phyloP scores from a whole-genome alignment of 2,888 invertebrate species.

The Parascotia fuliginaria region DNA sequence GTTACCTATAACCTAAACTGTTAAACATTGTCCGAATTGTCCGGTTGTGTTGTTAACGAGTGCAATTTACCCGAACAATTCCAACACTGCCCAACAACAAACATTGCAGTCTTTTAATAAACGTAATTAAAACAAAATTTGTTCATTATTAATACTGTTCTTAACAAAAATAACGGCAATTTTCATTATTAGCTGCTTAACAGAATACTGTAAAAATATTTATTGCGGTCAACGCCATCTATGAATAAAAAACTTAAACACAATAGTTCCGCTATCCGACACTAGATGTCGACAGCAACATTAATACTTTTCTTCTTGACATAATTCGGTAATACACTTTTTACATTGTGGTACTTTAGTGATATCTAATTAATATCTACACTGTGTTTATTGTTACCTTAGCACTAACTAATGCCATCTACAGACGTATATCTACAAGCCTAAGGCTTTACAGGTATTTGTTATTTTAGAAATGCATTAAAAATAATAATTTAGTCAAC shows the following conservation, averaged over 20 bases:
- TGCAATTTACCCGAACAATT: slow-evolving; percentile 25
- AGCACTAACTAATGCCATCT: slow-evolving; percentile 34
- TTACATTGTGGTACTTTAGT: slow-evolving; percentile 22
- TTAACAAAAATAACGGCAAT: slow-evolving; percentile 27
- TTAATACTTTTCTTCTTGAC: slow-evolving; percentile 29
- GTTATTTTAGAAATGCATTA: too few relatives aligned
- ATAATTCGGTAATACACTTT: slow-evolving; percentile 37
- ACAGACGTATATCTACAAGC: slow-evolving; percentile 28
- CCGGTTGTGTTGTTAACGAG: slow-evolving; percentile 33
- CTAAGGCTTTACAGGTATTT: too few relatives aligned
- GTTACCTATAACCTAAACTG: background rate
- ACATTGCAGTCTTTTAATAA: slow-evolving; percentile 32
- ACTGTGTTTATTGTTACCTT: slow-evolving; percentile 28
- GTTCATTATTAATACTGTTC: slow-evolving; percentile 40
- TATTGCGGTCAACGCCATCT: slow-evolving; percentile 32
- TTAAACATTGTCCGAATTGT: slow-evolving; percentile 7
- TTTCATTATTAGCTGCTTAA: slow-evolving; percentile 39
- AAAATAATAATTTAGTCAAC: too few relatives aligned
- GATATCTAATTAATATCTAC: slow-evolving; percentile 23
- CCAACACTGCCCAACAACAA: slow-evolving; percentile 13
- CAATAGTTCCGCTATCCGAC: slow-evolving; percentile 19
- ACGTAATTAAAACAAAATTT: slow-evolving; percentile 32
- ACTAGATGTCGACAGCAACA: slow-evolving; percentile 25
- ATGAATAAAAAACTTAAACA: slow-evolving; percentile 30
- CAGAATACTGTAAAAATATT: slow-evolving; percentile 37